Conservation (phyloP, 2,888 invertebrate genomes). For the Mimumesa dahlbomi region DNA sequence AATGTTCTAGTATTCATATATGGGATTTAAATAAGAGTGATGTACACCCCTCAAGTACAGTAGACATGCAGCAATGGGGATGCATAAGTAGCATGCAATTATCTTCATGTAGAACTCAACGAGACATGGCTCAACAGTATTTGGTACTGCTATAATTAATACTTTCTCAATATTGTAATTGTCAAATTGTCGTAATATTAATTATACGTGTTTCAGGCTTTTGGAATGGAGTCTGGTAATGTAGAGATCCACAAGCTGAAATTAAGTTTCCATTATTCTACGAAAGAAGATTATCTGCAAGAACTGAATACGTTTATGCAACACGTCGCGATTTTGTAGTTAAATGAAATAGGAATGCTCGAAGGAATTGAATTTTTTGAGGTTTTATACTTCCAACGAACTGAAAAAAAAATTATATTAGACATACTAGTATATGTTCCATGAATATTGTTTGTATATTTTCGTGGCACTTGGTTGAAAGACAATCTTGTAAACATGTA, state of each 20-base stretch:
- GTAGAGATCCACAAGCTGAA: slow-evolving; percentile 81
- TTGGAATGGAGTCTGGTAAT: slow-evolving; percentile 79
- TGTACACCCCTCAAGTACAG: slow-evolving; percentile 80
- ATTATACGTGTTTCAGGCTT: slow-evolving; percentile 77
- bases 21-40: slow-evolving; percentile 83
- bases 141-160: slow-evolving; percentile 76
- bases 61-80: slow-evolving; percentile 78
- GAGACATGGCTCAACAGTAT: slow-evolving; percentile 77
- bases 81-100: slow-evolving; percentile 80
- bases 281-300: slow-evolving; percentile 75
- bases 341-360: background rate
- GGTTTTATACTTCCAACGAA: slow-evolving; percentile 47
- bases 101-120: slow-evolving; percentile 75
- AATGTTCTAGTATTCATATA: slow-evolving; percentile 79
- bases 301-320: slow-evolving; percentile 80
- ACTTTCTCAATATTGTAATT: background rate
- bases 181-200: background rate
- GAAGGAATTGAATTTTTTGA: slow-evolving; percentile 15
- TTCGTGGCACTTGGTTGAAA: slow-evolving; percentile 21
- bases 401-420: background rate
- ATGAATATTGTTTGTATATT: background rate
- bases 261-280: slow-evolving; percentile 78
- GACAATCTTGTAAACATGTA: slow-evolving; percentile 20
- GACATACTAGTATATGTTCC: background rate
- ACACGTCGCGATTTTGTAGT: slow-evolving; percentile 78